Base-by-base conservation (phyloP, 2,888 invertebrate species). In the Drosophila parthenogenetica region DNA sequence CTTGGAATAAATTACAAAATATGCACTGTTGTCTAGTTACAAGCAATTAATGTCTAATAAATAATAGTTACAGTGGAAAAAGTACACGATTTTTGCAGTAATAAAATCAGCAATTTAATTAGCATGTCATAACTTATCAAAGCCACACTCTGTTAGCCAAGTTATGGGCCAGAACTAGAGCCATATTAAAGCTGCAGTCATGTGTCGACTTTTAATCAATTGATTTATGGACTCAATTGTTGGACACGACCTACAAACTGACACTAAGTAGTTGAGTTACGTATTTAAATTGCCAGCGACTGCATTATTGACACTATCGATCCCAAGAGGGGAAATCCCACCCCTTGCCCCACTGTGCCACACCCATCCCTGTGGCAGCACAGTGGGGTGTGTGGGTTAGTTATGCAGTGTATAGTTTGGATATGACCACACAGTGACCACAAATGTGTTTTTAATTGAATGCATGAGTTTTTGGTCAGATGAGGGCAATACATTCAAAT, bases 391-490 rank as follows among this genome's bases (percentile, higher is more conserved):
- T 61, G 65, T 57, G 55, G 60, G 17, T 19, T 16, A 29, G 14
- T 14, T 53, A 42, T 54, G 8, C 2, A 29, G 29, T 1, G 45
- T 7, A 13, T 10, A 42, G 57, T 13, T 13, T 32, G 46, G 29
- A 14, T 16, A 32, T 64, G 67, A 69, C 75, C 76, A 59, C 69
- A 62, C 59, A 81, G 62, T 85, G 85, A 85, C 85, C 85, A 87
- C 87, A 84, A 77, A 87, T 84, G 85, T 73, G 76, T 78, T 82
- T 87, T 87, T 86, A 86, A 86, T 86, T 86, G 87, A 87, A 85
- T 58, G 75, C 79, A 85, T 87, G 85, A 72, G 78, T 67, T 68
- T 67, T 48, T 68, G 59, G 59, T 45, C 70, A 59, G 46, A 81
- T 84, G 87, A 79, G 87, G 82, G 87, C 86, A 71, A 68, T 43